These are phyloP conservation scores for Conomelus anceps DNA, from an alignment of 2,888 invertebrate species.

Conservation along the genomic window DNA sequence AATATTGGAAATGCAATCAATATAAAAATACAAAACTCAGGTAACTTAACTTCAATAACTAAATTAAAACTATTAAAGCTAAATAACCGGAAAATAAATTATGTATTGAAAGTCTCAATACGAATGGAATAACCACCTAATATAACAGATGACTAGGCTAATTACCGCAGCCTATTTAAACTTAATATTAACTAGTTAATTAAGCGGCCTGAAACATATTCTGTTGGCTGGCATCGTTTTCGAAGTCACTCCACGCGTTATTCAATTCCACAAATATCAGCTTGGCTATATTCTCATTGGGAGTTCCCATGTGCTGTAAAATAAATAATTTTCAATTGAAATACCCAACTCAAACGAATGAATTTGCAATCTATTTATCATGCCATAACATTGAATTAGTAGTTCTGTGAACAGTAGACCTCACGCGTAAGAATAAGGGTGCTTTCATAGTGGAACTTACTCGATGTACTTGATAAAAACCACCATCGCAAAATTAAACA, in stretches of 20 bases:
- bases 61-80: background rate
- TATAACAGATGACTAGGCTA: conserved; percentile 9
- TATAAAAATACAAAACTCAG: background rate
- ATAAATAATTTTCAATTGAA: conserved; percentile 29
- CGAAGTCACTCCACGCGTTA: conserved; percentile 97
- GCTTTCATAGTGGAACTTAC: too few species aligned
- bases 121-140: background rate
- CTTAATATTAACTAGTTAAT: background rate
- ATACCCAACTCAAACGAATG: too few species aligned
- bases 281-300: conserved; percentile 89
- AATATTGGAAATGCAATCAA: background rate
- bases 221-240: conserved; percentile 74
- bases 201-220: conserved; percentile 52
- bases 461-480: too few species aligned
- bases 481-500: too few species aligned
- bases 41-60: background rate
- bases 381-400: too few species aligned
- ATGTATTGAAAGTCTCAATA: background rate
- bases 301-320: conserved; percentile 82
- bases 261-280: conserved; percentile 98
- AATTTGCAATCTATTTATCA: too few species aligned
- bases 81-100: background rate
- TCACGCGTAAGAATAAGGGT: too few species aligned
- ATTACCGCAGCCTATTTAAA: background rate
- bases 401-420: too few species aligned